A percentile compares a stretch with the other conserved stretches of the same genome.
phyloP scores from a whole-genome alignment of 1,140 invertebrate species.

The Drosophila takahashii region DNA sequence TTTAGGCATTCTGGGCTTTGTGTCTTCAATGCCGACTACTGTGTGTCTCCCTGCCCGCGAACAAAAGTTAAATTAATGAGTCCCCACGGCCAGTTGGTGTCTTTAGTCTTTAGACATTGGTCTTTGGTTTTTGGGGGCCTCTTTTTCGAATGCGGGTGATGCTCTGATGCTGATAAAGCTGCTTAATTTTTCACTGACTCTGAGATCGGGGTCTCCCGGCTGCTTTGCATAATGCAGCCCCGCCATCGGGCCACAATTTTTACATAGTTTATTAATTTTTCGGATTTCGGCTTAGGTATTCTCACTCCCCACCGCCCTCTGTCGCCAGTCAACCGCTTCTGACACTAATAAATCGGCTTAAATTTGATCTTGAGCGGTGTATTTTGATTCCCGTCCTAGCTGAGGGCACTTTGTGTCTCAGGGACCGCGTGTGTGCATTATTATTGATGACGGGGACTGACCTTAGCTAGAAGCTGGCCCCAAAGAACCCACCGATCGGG shows the following conservation, averaged over 20 bases:
- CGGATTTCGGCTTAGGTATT: constrained; percentile 33
- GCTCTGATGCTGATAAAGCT: constrained; percentile 73
- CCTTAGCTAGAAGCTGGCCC: constrained; percentile 30
- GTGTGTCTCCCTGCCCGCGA: constrained; percentile 45
- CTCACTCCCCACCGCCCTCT: constrained; percentile 7
- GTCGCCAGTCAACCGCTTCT: constrained; percentile 47
- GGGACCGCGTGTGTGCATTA: constrained; percentile 18
- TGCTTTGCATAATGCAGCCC: constrained; percentile 75
- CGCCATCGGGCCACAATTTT: constrained; percentile 31
- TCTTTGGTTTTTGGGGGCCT: constrained; percentile 32
- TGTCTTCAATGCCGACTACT: constrained; percentile 82
- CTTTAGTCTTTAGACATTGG: constrained; percentile 42
- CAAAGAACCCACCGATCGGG: constrained; percentile 26
- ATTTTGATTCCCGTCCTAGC: constrained; percentile 39
- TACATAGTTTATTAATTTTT: constrained; percentile 79
- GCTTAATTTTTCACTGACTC: constrained; percentile 75
- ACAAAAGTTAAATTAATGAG: constrained; percentile 72
- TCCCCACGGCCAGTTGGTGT: constrained; percentile 65
- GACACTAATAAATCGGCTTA: constrained; percentile 79
- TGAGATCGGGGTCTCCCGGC: constrained; percentile 32
- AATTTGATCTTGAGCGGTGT: constrained; percentile 73
- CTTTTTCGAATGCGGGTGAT: constrained; percentile 69
- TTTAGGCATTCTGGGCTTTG: constrained; percentile 77
- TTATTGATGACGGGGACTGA: constrained; percentile 35
- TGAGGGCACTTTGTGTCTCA: constrained; percentile 26